Conservation (phyloP, 2,888 invertebrate species). For the Glaucopsyche alexis region DNA sequence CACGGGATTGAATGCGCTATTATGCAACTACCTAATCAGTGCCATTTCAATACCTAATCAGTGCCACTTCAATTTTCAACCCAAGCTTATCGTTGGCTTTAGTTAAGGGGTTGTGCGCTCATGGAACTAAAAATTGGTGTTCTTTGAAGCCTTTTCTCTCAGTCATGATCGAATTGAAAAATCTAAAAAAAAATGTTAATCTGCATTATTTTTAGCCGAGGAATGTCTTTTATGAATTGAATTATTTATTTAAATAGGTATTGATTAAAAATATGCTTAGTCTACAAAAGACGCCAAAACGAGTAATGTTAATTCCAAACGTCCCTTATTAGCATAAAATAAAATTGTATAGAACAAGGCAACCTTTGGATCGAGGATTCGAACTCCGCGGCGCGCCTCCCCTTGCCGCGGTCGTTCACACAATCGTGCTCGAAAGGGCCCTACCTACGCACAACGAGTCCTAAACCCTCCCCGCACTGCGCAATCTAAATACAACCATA, state of each 20-base stretch:
- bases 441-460: conserved; percentile 70
- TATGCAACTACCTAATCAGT: conserved; percentile 1
- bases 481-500: conserved; percentile 60
- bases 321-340: conserved; percentile 64
- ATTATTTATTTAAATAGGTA: no score
- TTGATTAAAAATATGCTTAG: no score
- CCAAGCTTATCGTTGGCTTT: background rate
- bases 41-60: background rate
- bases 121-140: no score
- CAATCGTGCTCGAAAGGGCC: conserved; percentile 63
- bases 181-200: no score
- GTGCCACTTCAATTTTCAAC: no score
- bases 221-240: no score
- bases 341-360: conserved; percentile 22
- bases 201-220: no score
- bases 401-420: conserved; percentile 76
- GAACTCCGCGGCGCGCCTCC: conserved; percentile 55
- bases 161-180: no score
- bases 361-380: conserved; percentile 23
- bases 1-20: background rate
- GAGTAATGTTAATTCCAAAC: conserved; percentile 51
- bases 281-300: conserved; percentile 40
- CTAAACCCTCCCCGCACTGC: conserved; percentile 63
- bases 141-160: no score
- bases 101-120: no score